Base-by-base conservation (phyloP, 2,797 vertebrate genomes). In the Balearica regulorum region DNA sequence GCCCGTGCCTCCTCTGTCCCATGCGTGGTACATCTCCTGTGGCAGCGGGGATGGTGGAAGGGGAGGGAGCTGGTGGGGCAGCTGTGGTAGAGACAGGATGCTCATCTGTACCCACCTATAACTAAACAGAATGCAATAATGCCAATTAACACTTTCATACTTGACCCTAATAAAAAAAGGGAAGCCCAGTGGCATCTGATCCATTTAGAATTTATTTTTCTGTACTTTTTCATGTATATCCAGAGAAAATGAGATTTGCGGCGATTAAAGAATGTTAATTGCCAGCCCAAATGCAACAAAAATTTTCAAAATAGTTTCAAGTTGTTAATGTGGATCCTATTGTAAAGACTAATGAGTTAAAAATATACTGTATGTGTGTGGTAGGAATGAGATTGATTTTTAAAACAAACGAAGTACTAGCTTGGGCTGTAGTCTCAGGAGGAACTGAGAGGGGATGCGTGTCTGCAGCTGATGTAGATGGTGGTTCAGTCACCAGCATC, bases 401-500 rank as follows among this genome's bases (percentile, higher is more conserved):
- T 51, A 29, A 62, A 91, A 44, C 21, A 78, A 35, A 28, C 16
- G 9, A 57, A 66, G 8, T 20, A 25, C 6, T 13, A 53, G 26
- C 13, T 24, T 65, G 64, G 66, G 18, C 87, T 61, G 24, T 44
- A 12, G 33, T 49, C 31, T 46, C 3, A 2, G 55, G 28, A 72
- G 35, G 37, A 87, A 1, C 41, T 73, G 62, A 70, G 83, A 75
- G n/a, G 13, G 33, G 31, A 62, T 11, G 35, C 48, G 18, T 0
- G 0, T 44, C 58, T 90, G 49, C 4, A 1, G 53, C 0, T 0
- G 0, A 7, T 65, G 20, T 33, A 33, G 60, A 10, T 37, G 28
- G n/a, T 46, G 49, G 22, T 53, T 95, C 28, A 35, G n/a, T 70
- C 31, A 61, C 17, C 60, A 70, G 46, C 3, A 2, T 14, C 3